Evolutionary conservation across 2,113 vertebrate species (phyloP).

Genomic region (Chloroceryle aenea): DNA sequence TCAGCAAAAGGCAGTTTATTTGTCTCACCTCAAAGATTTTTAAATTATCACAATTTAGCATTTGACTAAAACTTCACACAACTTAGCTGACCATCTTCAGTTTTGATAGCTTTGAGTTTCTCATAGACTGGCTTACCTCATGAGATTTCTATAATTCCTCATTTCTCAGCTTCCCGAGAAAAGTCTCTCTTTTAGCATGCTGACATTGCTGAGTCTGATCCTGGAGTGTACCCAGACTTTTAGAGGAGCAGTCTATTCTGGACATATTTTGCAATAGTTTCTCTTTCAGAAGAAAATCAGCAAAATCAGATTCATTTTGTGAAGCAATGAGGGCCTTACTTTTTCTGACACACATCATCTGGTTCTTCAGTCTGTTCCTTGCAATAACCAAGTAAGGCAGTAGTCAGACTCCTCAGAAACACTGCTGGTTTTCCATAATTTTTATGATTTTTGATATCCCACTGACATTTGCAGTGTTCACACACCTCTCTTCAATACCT

Average conservation of each 20-base stretch:
- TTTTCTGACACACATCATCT: background rate
- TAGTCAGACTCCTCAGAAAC: background rate
- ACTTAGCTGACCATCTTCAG: background rate
- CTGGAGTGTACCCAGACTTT: background rate
- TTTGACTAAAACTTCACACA: background rate
- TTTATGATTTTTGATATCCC: background rate
- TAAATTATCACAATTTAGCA: background rate
- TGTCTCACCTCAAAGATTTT: background rate
- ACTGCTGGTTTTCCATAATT: background rate
- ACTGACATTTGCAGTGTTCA: background rate
- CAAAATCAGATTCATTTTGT: background rate
- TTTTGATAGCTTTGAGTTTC: background rate
- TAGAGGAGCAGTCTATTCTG: background rate
- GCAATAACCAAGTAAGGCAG: background rate
- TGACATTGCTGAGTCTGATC: background rate
- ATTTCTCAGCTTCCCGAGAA: background rate
- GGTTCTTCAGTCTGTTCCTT: background rate
- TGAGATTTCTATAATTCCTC: background rate
- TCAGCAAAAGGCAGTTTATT: background rate
- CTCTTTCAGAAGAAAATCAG: slow-evolving; percentile 1
- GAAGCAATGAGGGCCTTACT: background rate
- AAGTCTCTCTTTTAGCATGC: background rate
- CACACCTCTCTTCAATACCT: background rate
- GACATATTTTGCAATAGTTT: background rate
- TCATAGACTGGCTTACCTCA: background rate